Evolutionary conservation across 2,113 vertebrate species (phyloP), one percentile per base, ranked within the genome.

Genomic region (Scophthalmus maximus): DNA sequence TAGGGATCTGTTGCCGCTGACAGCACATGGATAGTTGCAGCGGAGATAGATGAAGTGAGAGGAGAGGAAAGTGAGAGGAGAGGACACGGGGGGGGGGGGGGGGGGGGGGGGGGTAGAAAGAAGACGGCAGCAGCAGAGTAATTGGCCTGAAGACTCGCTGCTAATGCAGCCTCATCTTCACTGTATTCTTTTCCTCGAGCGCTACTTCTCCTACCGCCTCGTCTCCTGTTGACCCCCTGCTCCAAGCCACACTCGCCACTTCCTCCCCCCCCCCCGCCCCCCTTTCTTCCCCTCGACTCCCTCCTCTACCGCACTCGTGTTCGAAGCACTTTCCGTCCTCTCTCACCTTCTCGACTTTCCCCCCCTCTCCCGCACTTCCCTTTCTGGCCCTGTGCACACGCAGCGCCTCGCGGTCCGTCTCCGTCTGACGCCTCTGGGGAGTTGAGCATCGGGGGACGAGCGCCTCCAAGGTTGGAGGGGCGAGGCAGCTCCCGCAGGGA

Each of bases 1-100:
- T 88, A 66, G 69, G 83, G 81, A 93, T 93, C 89, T 90, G 87
- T 91, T 84, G 88, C 88, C 80, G 84, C 82, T 91, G 91, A 92
- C 90, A 88, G 89, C 81, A 87, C 85, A 84, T 77, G 88, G 88
- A 88, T 88, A 84, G 86, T 88, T 90, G 84, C 83, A 90, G 80
- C 67, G 29, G 47, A 79, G 69, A 85, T 77, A 89, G 73, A 81
- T 81, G 82, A 84, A 85, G 87, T 66, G 79, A 66, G 68, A 78
- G 76, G 71, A 66, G 70, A 61, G 61, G 53, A 59, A 80, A 80
- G 76, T 69, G 84, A 87, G 78, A 82, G 64, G 32, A 76, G 64
- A 82, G 64, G 81, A 76, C 73, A 72, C 11, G 14, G 73, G 57
- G 51, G 49, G 34, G 53, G 69, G 32, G 73, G 72, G 66, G 68